Conservation (phyloP, 2,888 invertebrate species). For the Rhagophthalmus giganteus region DNA sequence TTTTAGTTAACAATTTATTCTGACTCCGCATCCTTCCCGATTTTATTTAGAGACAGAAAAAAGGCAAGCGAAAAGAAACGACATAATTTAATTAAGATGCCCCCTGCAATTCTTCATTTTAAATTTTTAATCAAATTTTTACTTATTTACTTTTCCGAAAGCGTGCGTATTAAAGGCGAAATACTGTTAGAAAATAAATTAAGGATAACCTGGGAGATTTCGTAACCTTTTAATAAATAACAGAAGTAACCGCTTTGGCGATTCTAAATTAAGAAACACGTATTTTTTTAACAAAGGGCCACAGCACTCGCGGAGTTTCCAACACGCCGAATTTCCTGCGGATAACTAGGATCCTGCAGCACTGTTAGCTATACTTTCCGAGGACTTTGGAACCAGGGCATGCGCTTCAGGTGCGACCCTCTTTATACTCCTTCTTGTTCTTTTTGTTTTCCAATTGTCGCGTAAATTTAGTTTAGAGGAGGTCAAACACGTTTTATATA, state of each 20-base stretch:
- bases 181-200: too few relatives aligned
- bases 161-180: too few relatives aligned
- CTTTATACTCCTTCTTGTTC: slow-evolving; percentile 20
- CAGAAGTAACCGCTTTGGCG: too few relatives aligned
- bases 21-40: too few relatives aligned
- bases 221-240: too few relatives aligned
- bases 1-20: too few relatives aligned
- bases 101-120: too few relatives aligned
- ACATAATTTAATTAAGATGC: neutral
- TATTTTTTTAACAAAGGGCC: slow-evolving; percentile 16
- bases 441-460: slow-evolving; percentile 23
- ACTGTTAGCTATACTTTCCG: slow-evolving; percentile 21
- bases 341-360: slow-evolving; percentile 16
- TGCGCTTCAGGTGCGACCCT: slow-evolving; percentile 16
- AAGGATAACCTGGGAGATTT: too few relatives aligned
- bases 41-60: too few relatives aligned
- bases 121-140: neutral
- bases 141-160: too few relatives aligned
- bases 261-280: too few relatives aligned
- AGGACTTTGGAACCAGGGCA: slow-evolving; percentile 21
- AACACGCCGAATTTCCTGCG: slow-evolving; percentile 19
- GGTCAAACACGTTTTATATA: slow-evolving; percentile 11
- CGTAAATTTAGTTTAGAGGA: slow-evolving; percentile 19
- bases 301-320: slow-evolving; percentile 16
- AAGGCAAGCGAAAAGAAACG: too few relatives aligned